These are phyloP conservation scores for Philereme vetulata DNA, from an alignment of 2,888 invertebrate genomes.

Conservation along the genomic window DNA sequence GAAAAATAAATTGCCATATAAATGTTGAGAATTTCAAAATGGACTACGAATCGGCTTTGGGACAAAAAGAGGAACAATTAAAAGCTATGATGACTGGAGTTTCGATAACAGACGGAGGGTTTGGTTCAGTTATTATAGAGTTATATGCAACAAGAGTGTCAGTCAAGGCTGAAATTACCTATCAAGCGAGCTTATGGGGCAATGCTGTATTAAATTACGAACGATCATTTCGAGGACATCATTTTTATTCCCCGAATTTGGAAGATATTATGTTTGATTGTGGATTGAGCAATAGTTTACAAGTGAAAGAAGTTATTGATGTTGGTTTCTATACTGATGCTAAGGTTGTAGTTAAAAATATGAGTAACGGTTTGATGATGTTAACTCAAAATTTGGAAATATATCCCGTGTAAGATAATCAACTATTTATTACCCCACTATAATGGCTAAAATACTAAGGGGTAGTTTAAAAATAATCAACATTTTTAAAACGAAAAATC, in stretches of 20 bases:
- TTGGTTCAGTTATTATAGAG: slow-evolving; percentile 15
- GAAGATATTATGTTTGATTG: slow-evolving; percentile 36
- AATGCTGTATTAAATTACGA: slow-evolving; percentile 39
- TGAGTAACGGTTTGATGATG: slow-evolving; percentile 17
- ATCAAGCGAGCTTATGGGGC: slow-evolving; percentile 41
- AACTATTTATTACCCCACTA: not conserved
- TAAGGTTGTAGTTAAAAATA: slow-evolving; percentile 27
- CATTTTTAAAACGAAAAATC: no score
- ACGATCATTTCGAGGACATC: slow-evolving; percentile 37
- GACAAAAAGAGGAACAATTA: slow-evolving; percentile 14
- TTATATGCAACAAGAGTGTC: slow-evolving; percentile 22
- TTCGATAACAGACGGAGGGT: slow-evolving; percentile 9
- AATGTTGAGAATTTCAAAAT: slow-evolving; percentile 16
- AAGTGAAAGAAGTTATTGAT: slow-evolving; percentile 15
- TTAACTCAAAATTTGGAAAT: slow-evolving; percentile 21
- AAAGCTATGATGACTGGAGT: slow-evolving; percentile 5
- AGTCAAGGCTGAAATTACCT: slow-evolving; percentile 32
- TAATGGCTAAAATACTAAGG: no score
- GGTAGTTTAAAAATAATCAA: no score
- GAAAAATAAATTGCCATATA: slow-evolving; percentile 8
- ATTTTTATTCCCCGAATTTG: slow-evolving; percentile 42
- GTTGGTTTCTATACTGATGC: slow-evolving; percentile 27
- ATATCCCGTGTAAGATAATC: slow-evolving; percentile 4
- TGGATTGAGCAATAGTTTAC: slow-evolving; percentile 18
- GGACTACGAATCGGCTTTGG: slow-evolving; percentile 9